Evolutionary conservation across 1,140 invertebrate species (phyloP), one percentile per base, ranked within the genome.

Genomic region (Drosophila punjabiensis): DNA sequence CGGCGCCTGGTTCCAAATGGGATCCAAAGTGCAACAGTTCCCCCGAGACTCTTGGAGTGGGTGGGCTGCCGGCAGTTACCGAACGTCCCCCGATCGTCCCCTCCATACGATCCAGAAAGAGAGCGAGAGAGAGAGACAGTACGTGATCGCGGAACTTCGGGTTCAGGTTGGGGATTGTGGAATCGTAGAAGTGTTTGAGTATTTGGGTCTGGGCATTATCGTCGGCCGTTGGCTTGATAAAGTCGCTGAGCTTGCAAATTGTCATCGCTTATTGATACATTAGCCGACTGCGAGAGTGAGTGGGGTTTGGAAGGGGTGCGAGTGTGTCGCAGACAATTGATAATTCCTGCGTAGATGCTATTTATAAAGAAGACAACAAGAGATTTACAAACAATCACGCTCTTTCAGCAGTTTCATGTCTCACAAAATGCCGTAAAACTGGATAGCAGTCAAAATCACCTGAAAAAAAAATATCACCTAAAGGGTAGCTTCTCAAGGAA

Each of bases 201-300:
- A 88, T 89, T 84, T 89, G 68, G 84, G 85, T 89, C 85, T 85
- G 81, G 64, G 67, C 79, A 81, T 82, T 85, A 86, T 85, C 79
- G 65, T 70, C 47, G 55, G 33, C 58, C 61, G 71, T 53, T 48
- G 62, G 63, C 52, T 76, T 79, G 58, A 84, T 83, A 84, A 70
- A 76, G 39, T 53, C 67, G 78, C 77, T 65, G 53, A 70, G 77
- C 53, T 71, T 39, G 83, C 76, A 60, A 88, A 89, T 78, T 58
- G 61, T 58, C 69, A 76, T 48, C 52, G 67, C 43, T 33, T 32
- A 55, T 56, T 50, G 84, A 83, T 83, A 88, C 67, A 66, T 48
- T 67, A 60, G 58, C 48, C 35, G 32, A 24, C 32, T 18, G 28
- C 20, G 24, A 45, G 35, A 45, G 37, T 37, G n/a, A 2, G 16